Percentiles rank a stretch among this genome's conserved stretches.
phyloP scores from a whole-genome alignment of 1,140 invertebrate species.

The Achroia grisella region DNA sequence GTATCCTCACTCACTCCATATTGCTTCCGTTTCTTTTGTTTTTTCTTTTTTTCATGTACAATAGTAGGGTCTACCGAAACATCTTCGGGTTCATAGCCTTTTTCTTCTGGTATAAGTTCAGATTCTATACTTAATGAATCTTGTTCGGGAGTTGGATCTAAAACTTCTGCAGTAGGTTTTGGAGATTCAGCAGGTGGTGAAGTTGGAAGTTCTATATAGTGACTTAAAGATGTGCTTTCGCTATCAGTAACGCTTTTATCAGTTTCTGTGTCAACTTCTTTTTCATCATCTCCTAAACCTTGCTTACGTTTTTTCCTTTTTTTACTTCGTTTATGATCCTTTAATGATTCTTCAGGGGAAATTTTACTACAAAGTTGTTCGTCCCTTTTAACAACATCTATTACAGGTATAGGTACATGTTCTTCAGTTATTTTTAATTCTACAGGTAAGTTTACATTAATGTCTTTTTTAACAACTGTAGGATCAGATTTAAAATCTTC shows the following conservation, averaged over 20 bases:
- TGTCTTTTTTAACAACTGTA: slow-evolving; percentile 44
- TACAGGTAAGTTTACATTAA: slow-evolving; percentile 37
- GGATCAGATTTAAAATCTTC: slow-evolving; percentile 33
- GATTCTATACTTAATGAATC: slow-evolving; percentile 30
- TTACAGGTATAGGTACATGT: slow-evolving; percentile 6
- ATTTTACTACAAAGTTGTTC: slow-evolving; percentile 6
- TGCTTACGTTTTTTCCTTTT: slow-evolving; percentile 41
- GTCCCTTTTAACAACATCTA: slow-evolving; percentile 11
- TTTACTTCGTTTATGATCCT: slow-evolving; percentile 32
- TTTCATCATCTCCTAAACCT: slow-evolving; percentile 24
- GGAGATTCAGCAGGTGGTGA: slow-evolving; percentile 46
- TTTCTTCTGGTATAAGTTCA: slow-evolving; percentile 51
- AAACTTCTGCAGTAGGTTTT: slow-evolving; percentile 38
- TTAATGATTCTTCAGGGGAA: slow-evolving; percentile 20
- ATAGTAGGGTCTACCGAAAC: slow-evolving; percentile 39
- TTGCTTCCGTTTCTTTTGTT: slow-evolving; percentile 48
- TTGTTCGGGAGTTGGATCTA: slow-evolving; percentile 19
- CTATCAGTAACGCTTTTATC: slow-evolving; percentile 45
- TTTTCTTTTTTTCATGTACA: slow-evolving; percentile 39
- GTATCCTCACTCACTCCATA: slow-evolving; percentile 49
- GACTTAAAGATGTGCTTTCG: slow-evolving; percentile 54
- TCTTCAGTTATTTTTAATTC: slow-evolving; percentile 39
- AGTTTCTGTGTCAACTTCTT: slow-evolving; percentile 32
- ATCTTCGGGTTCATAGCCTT: slow-evolving; percentile 64
- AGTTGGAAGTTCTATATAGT: slow-evolving; percentile 53